phyloP scores from a whole-genome alignment of 2,797 vertebrate species.

The Enteromius mattozi region DNA sequence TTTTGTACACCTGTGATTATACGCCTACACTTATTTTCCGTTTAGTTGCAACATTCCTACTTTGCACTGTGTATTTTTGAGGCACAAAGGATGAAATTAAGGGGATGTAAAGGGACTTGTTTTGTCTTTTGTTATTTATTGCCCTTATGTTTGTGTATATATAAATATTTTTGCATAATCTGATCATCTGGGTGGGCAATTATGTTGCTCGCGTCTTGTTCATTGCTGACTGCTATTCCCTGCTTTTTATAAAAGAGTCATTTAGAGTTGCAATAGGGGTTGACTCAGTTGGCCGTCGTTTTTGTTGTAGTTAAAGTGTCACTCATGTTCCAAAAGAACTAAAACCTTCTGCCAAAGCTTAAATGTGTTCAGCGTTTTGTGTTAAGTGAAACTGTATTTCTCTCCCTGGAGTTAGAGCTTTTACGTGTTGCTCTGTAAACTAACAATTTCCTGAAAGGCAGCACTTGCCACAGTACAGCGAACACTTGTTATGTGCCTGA shows the following conservation, averaged over 20 bases:
- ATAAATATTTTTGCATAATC: slow-evolving; percentile 49
- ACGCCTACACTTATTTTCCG: slow-evolving; percentile 39
- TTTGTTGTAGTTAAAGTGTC: slow-evolving; percentile 57
- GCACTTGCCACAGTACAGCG: slow-evolving; percentile 69
- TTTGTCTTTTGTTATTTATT: slow-evolving; percentile 65
- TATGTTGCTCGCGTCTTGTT: slow-evolving; percentile 68
- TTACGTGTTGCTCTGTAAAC: slow-evolving; percentile 70
- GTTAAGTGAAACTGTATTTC: slow-evolving; percentile 67
- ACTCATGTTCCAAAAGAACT: slow-evolving; percentile 68
- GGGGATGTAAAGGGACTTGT: slow-evolving; percentile 66
- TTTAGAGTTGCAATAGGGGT: slow-evolving; percentile 56
- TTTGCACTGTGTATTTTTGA: slow-evolving; percentile 77
- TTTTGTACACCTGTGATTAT: slow-evolving; percentile 64
- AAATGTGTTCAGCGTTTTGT: slow-evolving; percentile 67
- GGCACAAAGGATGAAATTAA: slow-evolving; percentile 65
- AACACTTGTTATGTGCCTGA: slow-evolving; percentile 81
- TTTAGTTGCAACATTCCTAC: slow-evolving; percentile 68
- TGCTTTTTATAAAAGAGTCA: slow-evolving; percentile 55
- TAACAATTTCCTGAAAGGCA: slow-evolving; percentile 64
- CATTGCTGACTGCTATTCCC: slow-evolving; percentile 61
- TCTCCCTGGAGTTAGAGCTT: slow-evolving; percentile 67
- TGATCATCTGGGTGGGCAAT: slow-evolving; percentile 79
- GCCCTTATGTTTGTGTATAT: slow-evolving; percentile 53
- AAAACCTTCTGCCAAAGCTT: slow-evolving; percentile 79
- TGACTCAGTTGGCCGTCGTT: slow-evolving; percentile 48